Conservation (phyloP, 1,140 invertebrate genomes). For the Zaprionus africanus region DNA sequence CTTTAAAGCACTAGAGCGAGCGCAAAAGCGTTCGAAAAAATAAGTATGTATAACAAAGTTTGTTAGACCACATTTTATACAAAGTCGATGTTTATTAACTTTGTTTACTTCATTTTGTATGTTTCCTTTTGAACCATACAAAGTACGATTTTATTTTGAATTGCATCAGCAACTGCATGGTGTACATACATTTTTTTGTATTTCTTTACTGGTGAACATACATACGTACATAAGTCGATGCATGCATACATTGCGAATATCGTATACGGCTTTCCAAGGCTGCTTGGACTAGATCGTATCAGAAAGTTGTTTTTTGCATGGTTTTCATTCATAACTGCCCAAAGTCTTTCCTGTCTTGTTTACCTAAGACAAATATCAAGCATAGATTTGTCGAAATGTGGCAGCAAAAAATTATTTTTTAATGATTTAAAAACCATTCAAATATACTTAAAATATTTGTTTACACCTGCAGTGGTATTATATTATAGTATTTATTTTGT, state of each 20-base stretch:
- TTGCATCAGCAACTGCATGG: not conserved
- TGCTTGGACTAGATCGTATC: slow-evolving; percentile 28
- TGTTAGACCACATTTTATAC: not conserved
- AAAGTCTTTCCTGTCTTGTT: slow-evolving; percentile 32
- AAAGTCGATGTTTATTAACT: not conserved
- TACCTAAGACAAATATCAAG: slow-evolving; percentile 4
- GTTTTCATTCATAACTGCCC: slow-evolving; percentile 38
- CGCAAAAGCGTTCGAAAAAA: slow-evolving; percentile 4
- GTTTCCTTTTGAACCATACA: not conserved
- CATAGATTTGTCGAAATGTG: not conserved
- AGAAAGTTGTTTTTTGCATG: slow-evolving; percentile 41
- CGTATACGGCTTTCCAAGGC: slow-evolving; percentile 33
- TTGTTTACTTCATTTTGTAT: not conserved
- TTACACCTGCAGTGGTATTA: not conserved
- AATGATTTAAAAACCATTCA: too few relatives aligned
- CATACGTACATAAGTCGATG: not conserved
- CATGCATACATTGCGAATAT: slow-evolving; percentile 18
- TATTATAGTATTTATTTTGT: not conserved
- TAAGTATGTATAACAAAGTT: slow-evolving; percentile 11
- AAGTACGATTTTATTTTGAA: not conserved
- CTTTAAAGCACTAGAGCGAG: slow-evolving; percentile 19
- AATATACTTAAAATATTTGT: too few relatives aligned
- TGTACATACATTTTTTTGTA: not conserved
- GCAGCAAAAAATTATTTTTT: too few relatives aligned
- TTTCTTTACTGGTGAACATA: not conserved